phyloP scores from a whole-genome alignment of 2,888 invertebrate genomes.

The Drosophila ustulata region DNA sequence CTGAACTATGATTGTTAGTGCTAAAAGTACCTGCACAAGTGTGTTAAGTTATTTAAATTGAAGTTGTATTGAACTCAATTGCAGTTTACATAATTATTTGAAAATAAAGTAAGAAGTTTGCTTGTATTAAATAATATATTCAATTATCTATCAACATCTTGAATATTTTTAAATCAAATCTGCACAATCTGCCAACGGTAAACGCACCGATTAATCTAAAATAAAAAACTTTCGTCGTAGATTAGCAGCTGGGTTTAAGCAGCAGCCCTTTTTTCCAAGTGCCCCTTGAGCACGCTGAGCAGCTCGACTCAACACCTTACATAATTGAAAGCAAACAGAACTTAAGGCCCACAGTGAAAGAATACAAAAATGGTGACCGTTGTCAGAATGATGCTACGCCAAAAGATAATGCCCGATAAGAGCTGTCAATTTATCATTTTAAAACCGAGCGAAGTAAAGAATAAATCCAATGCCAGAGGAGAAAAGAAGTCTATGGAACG shows the following conservation, averaged over 20 bases:
- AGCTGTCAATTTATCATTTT: slow-evolving; percentile 75
- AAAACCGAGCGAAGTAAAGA: slow-evolving; percentile 30
- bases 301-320: background rate
- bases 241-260: background rate
- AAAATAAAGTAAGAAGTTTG: no score
- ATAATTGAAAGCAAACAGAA: slow-evolving; percentile 58
- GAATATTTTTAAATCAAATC: background rate
- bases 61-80: no score
- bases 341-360: slow-evolving; percentile 5
- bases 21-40: no score
- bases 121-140: no score
- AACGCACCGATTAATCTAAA: background rate
- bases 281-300: background rate
- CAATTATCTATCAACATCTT: no score
- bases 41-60: no score
- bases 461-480: background rate
- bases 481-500: slow-evolving; percentile 32
- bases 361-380: slow-evolving; percentile 26
- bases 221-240: background rate
- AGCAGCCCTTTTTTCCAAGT: background rate
- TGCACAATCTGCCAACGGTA: background rate
- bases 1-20: no score
- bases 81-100: no score
- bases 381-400: slow-evolving; percentile 33
- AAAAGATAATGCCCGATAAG: slow-evolving; percentile 71